Evolutionary conservation across 2,797 vertebrate species (phyloP).

Genomic region (Parauchenoglanis ngamensis): DNA sequence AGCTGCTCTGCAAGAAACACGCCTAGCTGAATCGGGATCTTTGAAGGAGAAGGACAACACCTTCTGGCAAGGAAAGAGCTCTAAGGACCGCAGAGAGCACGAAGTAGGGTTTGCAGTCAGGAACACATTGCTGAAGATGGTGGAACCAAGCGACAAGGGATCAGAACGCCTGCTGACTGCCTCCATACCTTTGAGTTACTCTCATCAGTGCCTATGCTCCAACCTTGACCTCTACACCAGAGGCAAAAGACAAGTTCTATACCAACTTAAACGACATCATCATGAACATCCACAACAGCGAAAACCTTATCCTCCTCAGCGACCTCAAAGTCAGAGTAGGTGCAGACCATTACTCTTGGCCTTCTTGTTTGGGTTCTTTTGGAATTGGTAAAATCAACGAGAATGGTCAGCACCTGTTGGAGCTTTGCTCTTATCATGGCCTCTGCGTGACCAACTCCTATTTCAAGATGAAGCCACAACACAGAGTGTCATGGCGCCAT

Average conservation of each 20-base stretch:
- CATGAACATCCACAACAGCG: no score
- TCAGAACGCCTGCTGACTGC: neutral
- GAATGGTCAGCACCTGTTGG: neutral
- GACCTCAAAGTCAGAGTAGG: conserved; percentile 18
- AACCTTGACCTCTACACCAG: neutral
- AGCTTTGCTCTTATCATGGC: neutral
- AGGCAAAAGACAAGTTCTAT: conserved; percentile 2
- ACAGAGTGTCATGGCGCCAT: neutral
- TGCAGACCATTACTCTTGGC: conserved; percentile 22
- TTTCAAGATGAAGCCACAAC: neutral
- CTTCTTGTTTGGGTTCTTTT: neutral
- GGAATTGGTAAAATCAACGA: neutral
- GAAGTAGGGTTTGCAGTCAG: neutral
- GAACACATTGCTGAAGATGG: neutral
- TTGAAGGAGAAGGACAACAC: conserved; percentile 1
- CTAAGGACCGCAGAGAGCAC: neutral
- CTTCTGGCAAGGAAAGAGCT: neutral
- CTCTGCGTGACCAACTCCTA: neutral
- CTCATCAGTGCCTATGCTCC: neutral
- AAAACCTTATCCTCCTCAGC: neutral
- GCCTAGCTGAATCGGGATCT: neutral
- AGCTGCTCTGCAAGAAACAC: neutral
- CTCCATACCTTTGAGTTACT: neutral
- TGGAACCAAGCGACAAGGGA: neutral
- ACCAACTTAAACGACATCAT: no score